Base-by-base conservation (phyloP, 2,888 invertebrate genomes). In the Heteromurus nitidus region DNA sequence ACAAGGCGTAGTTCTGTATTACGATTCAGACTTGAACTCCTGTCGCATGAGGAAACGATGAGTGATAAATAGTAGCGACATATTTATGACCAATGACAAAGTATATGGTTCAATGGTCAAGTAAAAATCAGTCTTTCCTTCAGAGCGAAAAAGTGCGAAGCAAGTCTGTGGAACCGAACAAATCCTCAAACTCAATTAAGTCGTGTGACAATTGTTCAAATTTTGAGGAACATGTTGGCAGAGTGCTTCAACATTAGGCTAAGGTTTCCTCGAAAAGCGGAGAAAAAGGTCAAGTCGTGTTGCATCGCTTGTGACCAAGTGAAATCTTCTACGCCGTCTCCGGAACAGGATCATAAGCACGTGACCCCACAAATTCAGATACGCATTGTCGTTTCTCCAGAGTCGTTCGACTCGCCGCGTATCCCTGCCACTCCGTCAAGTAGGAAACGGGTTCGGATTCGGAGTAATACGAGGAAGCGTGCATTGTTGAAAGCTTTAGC, bases 181-280 rank as follows among this genome's bases (percentile, higher is more conserved):
- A n/a, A n/a, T n/a, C n/a, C n/a, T n/a, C n/a, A n/a, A n/a, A n/a
- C n/a, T n/a, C n/a, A n/a, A n/a, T n/a, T n/a, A n/a, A n/a, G n/a
- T n/a, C n/a, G n/a, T n/a, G n/a, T n/a, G n/a, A n/a, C n/a, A n/a
- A n/a, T n/a, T n/a, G n/a, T n/a, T n/a, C n/a, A n/a, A n/a, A n/a
- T n/a, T n/a, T n/a, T n/a, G n/a, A n/a, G n/a, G 36, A 58, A 36
- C 30, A 86, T 87, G 87, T 53, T 87, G 18, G 85, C 87, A 0
- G 87, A 87, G 80, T 86, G 87, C 47, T 82, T 87, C 11, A 84
- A 85, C 42, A 85, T 87, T 75, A 80, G 81, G 16, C 55, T 86
- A 9, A 72, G 84, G 24, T 86, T 87, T 74, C 87, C 86, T 11
- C 64, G 85, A 50, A 87, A 87, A 80, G 83, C 85, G 7, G 36